These are phyloP conservation scores for Gryllus longicercus DNA, from an alignment of 2,888 invertebrate genomes.

Conservation along the genomic window DNA sequence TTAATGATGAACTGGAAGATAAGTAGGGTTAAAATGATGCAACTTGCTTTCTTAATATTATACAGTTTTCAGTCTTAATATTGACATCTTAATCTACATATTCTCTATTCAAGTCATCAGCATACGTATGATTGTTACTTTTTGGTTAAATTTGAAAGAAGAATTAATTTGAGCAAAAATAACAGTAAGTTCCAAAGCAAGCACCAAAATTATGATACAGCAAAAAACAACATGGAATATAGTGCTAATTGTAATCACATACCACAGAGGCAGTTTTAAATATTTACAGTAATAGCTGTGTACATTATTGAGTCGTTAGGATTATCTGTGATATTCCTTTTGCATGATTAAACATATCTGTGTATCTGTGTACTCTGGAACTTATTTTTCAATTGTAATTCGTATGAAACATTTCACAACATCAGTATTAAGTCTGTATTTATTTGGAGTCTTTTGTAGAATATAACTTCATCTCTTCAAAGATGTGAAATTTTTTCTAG, in stretches of 20 bases:
- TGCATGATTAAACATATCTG: constrained; percentile 5
- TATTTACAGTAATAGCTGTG: neutral
- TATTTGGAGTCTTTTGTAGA: neutral
- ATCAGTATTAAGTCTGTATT: neutral
- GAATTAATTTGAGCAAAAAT: neutral
- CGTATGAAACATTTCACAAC: neutral
- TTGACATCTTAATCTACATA: neutral
- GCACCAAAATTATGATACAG: neutral
- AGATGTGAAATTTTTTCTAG: neutral
- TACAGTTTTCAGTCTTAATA: neutral
- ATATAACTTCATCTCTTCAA: neutral
- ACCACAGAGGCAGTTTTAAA: neutral
- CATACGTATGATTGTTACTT: constrained; percentile 17
- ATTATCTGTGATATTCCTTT: constrained; percentile 17
- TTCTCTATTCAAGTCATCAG: neutral
- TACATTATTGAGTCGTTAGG: neutral
- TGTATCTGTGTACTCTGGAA: neutral
- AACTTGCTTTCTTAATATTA: neutral
- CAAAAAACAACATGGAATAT: neutral
- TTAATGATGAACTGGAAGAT: constrained; percentile 17
- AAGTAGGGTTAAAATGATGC: neutral
- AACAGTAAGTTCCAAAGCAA: neutral
- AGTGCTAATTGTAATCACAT: constrained; percentile 4
- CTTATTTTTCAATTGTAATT: neutral
- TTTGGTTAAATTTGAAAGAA: neutral